phyloP scores from a whole-genome alignment of 2,113 vertebrate genomes.

The Rhinoderma darwinii region DNA sequence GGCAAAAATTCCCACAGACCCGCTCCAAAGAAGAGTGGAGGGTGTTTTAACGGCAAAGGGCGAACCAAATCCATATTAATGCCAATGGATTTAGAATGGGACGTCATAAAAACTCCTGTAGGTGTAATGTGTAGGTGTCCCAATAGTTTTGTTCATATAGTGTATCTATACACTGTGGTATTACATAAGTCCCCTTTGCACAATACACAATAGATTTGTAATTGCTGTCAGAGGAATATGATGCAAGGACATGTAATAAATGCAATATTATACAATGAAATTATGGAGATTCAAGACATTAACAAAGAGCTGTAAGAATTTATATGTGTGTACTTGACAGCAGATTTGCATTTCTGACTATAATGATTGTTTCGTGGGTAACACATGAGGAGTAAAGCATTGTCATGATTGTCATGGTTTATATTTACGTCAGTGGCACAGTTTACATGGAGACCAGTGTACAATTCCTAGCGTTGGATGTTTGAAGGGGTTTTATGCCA shows the following conservation, averaged over 20 bases:
- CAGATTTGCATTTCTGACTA: not conserved
- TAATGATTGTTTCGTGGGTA: not conserved
- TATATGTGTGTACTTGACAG: not conserved
- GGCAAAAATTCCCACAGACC: no score
- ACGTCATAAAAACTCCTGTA: no score
- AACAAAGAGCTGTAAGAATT: not conserved
- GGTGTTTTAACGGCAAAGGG: no score
- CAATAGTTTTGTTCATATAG: no score
- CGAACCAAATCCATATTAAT: no score
- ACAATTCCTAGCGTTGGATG: no score
- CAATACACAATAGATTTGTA: constrained; percentile 14
- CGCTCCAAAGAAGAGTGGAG: no score
- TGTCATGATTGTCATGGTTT: not conserved
- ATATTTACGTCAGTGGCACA: not conserved
- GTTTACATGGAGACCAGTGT: no score
- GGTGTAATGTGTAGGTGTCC: no score
- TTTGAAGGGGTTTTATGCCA: no score
- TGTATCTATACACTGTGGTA: not conserved
- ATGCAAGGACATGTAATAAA: constrained; percentile 15
- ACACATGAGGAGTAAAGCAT: not conserved
- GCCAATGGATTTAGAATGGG: no score
- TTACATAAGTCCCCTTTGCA: not conserved
- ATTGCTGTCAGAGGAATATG: constrained; percentile 15
- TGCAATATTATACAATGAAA: not conserved
- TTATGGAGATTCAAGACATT: not conserved